Evolutionary conservation across 1,140 invertebrate genomes (phyloP).

Genomic region (Neodiprion pinetum): DNA sequence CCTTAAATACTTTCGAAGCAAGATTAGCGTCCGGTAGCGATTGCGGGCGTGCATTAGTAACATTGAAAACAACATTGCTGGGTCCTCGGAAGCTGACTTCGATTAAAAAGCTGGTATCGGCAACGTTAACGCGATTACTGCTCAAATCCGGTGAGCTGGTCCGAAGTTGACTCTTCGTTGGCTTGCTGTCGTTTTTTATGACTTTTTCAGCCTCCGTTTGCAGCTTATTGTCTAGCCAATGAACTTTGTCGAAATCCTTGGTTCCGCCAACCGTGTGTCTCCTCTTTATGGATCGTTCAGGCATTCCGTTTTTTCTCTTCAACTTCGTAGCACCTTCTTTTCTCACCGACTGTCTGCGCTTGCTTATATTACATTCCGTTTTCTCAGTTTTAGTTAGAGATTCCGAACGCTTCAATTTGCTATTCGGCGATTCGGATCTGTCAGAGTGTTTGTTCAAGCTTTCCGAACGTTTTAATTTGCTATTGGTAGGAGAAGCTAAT

Average conservation of each 20-base stretch:
- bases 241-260: constrained; percentile 80
- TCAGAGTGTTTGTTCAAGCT: constrained; percentile 65
- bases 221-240: constrained; percentile 65
- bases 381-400: constrained; percentile 82
- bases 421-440: constrained; percentile 48
- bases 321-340: constrained; percentile 68
- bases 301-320: constrained; percentile 78
- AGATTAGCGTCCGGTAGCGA: constrained; percentile 63
- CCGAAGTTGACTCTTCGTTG: constrained; percentile 61
- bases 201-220: constrained; percentile 60
- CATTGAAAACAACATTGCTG: constrained; percentile 65
- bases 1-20: constrained; percentile 62
- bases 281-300: constrained; percentile 80
- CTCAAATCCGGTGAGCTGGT: constrained; percentile 72
- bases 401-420: constrained; percentile 68
- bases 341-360: constrained; percentile 67
- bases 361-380: constrained; percentile 80
- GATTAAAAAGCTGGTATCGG: constrained; percentile 59
- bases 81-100: constrained; percentile 64
- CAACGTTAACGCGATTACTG: constrained; percentile 56
- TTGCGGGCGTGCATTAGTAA: constrained; percentile 63
- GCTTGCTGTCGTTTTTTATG: constrained; percentile 60
- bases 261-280: constrained; percentile 92
- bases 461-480: constrained; percentile 65
- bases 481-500: constrained; percentile 52